phyloP scores from a whole-genome alignment of 2,113 vertebrate genomes.

The Electrona antarctica region DNA sequence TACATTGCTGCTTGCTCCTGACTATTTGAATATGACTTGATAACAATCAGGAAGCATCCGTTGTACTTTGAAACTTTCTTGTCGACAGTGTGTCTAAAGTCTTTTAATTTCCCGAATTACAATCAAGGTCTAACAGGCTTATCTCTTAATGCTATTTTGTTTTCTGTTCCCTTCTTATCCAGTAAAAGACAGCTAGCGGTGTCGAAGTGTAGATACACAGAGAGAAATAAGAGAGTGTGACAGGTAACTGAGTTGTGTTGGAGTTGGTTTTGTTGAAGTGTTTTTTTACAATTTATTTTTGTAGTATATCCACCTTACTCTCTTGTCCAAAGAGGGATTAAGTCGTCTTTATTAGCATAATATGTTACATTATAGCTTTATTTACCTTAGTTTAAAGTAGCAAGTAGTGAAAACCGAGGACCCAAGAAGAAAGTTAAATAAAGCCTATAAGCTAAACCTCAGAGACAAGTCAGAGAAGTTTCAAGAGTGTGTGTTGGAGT shows the following conservation, averaged over 20 bases:
- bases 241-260: constrained; percentile 77
- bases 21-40: background rate
- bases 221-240: constrained; percentile 65
- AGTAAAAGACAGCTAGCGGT: constrained; percentile 67
- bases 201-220: constrained; percentile 76
- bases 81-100: background rate
- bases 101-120: background rate
- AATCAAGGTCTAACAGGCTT: constrained; percentile 4
- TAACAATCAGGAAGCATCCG: background rate
- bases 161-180: constrained; percentile 76
- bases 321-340: constrained; percentile 4
- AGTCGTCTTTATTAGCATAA: too few relatives aligned
- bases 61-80: constrained; percentile 2
- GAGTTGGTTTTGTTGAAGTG: constrained; percentile 53
- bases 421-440: background rate
- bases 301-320: constrained; percentile 8
- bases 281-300: constrained; percentile 26
- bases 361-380: background rate
- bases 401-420: constrained; percentile 18
- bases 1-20: background rate
- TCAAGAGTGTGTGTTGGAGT: constrained; percentile 40
- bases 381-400: constrained; percentile 35
- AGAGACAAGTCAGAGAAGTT: background rate
- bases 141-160: constrained; percentile 30
- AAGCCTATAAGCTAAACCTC: constrained; percentile 9